Evolutionary conservation across 37 sponge, comb jelly and placozoan species (phyloP).

Genomic region (Halichondria panicea): DNA sequence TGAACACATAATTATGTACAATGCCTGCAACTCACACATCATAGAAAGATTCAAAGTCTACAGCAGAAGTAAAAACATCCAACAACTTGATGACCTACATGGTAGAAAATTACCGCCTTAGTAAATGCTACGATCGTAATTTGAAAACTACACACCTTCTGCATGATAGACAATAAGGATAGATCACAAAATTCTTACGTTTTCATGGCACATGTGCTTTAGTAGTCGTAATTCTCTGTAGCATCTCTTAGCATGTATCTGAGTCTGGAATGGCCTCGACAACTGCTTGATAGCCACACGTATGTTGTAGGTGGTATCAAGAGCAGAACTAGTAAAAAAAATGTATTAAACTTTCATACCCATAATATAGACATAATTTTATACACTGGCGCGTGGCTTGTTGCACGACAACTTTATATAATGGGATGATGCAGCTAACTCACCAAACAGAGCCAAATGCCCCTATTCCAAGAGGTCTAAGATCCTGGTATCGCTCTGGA

Average conservation of each 20-base stretch:
- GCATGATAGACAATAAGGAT: neutral
- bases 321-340: neutral
- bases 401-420: neutral
- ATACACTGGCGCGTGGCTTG: neutral
- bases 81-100: constrained; percentile 78
- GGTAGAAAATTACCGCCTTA: neutral
- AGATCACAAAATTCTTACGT: constrained; percentile 37
- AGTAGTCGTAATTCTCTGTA: constrained; percentile 86
- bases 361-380: neutral
- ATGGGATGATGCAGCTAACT: neutral
- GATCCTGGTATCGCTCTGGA: constrained; percentile 79
- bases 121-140: too few species aligned
- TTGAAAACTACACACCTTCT: neutral
- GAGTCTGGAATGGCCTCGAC: constrained; percentile 81
- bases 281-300: constrained; percentile 93
- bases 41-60: constrained; percentile 27
- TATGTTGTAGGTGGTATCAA: constrained; percentile 2
- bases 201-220: constrained; percentile 82
- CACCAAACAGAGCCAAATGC: constrained; percentile 79
- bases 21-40: constrained; percentile 9
- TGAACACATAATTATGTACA: neutral
- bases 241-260: constrained; percentile 84
- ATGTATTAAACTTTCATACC: neutral
- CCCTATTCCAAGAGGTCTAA: constrained; percentile 30
- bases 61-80: constrained; percentile 81